Conservation (phyloP, 2,797 vertebrate species). For the Lophius americanus region DNA sequence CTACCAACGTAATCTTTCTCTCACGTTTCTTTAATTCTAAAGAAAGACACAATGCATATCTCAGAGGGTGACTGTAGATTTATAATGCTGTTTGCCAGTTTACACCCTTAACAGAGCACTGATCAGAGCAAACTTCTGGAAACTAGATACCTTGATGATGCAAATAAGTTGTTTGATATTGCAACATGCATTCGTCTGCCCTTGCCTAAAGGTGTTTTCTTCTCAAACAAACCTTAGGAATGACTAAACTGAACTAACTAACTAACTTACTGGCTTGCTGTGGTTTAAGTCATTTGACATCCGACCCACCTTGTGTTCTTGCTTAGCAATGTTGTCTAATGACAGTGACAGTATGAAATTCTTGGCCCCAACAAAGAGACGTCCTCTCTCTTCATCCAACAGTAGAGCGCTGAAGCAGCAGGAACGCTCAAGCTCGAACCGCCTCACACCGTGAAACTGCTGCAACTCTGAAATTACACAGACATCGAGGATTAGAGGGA, state of each 20-base stretch:
- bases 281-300: neutral
- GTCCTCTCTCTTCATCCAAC: constrained; percentile 92
- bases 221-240: constrained; percentile 1
- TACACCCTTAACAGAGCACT: no score
- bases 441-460: constrained; percentile 86
- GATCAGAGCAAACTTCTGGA: no score
- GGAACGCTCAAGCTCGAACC: constrained; percentile 88
- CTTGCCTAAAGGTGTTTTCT: neutral
- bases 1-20: no score
- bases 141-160: no score
- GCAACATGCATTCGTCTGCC: no score
- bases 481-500: neutral
- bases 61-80: no score
- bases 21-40: no score
- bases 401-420: constrained; percentile 93
- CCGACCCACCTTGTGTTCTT: constrained; percentile 87
- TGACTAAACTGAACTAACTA: neutral
- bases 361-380: constrained; percentile 92
- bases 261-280: neutral
- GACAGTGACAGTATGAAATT: constrained; percentile 93
- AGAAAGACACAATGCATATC: neutral
- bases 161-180: no score
- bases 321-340: constrained; percentile 92
- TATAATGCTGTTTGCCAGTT: no score
- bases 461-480: constrained; percentile 83